These are phyloP conservation scores for Enteromius fasciolatus DNA, from an alignment of 2,797 vertebrate genomes.

Conservation along the genomic window DNA sequence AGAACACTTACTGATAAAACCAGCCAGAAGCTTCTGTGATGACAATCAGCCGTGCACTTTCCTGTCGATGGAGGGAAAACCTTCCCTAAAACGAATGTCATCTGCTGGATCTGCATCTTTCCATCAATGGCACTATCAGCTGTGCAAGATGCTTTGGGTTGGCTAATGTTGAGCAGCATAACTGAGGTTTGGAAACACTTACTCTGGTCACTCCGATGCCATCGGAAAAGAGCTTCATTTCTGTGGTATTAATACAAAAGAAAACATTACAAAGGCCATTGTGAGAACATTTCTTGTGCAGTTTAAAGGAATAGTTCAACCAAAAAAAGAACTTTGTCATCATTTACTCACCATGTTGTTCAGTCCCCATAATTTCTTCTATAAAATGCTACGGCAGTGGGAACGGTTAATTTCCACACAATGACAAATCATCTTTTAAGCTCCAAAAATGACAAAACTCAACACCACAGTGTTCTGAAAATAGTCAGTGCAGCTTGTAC, in stretches of 20 bases:
- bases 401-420: background rate
- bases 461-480: background rate
- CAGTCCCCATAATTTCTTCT: background rate
- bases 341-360: constrained; percentile 1
- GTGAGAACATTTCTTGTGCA: background rate
- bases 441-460: background rate
- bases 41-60: constrained; percentile 28
- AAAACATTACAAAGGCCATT: constrained; percentile 1
- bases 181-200: constrained; percentile 23
- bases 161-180: constrained; percentile 6
- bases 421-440: background rate
- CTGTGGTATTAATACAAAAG: constrained; percentile 7
- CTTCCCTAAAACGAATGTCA: background rate
- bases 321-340: background rate
- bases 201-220: background rate
- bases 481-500: background rate
- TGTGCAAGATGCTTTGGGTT: constrained; percentile 17
- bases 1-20: constrained; percentile 53
- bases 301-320: background rate
- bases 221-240: background rate
- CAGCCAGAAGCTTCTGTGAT: constrained; percentile 37
- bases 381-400: background rate
- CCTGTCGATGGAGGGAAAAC: constrained; percentile 20
- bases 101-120: background rate
- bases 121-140: constrained; percentile 4